phyloP scores from a whole-genome alignment of 2,797 vertebrate genomes.

The Sebastes iracundus region DNA sequence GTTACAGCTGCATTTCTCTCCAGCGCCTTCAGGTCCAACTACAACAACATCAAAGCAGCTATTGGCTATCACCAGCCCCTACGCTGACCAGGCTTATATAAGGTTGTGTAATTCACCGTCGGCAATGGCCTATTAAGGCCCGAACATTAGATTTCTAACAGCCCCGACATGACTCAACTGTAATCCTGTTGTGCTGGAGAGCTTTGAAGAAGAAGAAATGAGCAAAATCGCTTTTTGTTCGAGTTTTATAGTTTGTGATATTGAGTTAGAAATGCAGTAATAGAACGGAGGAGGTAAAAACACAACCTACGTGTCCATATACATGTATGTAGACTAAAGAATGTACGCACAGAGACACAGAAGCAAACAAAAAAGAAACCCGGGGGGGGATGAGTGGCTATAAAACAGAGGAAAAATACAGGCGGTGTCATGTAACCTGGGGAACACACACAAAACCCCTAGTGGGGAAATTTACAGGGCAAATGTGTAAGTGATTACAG shows the following conservation, averaged over 20 bases:
- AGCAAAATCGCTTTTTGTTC: background rate
- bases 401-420: slow-evolving; percentile 54
- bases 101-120: background rate
- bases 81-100: background rate
- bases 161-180: background rate
- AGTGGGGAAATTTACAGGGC: slow-evolving; percentile 28
- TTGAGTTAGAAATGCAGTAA: background rate
- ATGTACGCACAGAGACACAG: background rate
- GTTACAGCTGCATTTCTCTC: background rate
- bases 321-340: background rate
- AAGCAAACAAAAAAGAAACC: slow-evolving; percentile 29
- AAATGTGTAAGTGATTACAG: slow-evolving; percentile 60
- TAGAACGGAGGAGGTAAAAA: background rate
- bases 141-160: slow-evolving; percentile 10
- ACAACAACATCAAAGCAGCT: background rate
- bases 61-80: background rate
- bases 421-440: slow-evolving; percentile 55
- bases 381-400: slow-evolving; percentile 23
- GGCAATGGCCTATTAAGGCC: slow-evolving; percentile 1
- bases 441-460: slow-evolving; percentile 26
- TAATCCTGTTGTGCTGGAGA: background rate
- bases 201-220: background rate
- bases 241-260: background rate
- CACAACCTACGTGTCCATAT: background rate
- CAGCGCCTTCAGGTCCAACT: background rate